Conservation (phyloP, 2,888 invertebrate genomes). For the Lasius fuliginosus region DNA sequence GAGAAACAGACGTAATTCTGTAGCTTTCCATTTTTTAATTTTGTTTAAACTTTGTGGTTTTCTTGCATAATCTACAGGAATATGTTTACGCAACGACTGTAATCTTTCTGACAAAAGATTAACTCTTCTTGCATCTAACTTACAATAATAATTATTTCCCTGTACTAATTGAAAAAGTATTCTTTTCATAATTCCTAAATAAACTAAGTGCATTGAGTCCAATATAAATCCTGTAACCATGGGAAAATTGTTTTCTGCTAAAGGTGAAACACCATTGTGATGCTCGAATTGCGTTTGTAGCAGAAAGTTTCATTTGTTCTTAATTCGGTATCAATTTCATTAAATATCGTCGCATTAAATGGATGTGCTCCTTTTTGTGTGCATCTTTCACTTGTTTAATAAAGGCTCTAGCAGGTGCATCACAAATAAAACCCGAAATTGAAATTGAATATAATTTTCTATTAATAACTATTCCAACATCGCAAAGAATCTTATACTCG, state of each 20-base stretch:
- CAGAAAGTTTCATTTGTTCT: slow-evolving; percentile 10
- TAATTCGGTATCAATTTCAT: not conserved
- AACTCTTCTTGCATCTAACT: not conserved
- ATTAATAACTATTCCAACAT: not conserved
- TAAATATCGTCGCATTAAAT: slow-evolving; percentile 1
- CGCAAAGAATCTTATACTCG: not conserved
- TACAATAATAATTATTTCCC: slow-evolving; percentile 27
- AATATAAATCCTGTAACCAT: slow-evolving; percentile 19
- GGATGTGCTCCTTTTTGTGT: not conserved
- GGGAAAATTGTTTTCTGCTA: not conserved
- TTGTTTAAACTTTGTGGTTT: slow-evolving; percentile 6
- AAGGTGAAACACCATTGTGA: slow-evolving; percentile 12
- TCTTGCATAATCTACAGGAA: not conserved
- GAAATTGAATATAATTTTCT: not conserved
- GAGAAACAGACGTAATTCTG: slow-evolving; percentile 11
- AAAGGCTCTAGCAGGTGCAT: slow-evolving; percentile 16
- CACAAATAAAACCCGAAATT: slow-evolving; percentile 15
- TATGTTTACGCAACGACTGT: not conserved
- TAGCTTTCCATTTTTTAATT: slow-evolving; percentile 15
- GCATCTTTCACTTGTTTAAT: slow-evolving; percentile 23
- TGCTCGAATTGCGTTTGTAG: slow-evolving; percentile 6
- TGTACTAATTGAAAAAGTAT: slow-evolving; percentile 13
- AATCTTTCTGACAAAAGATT: not conserved
- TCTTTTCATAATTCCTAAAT: slow-evolving; percentile 27
- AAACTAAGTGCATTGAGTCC: slow-evolving; percentile 10